These are phyloP conservation scores for Monodelphis domestica DNA, from an alignment of 2,797 vertebrate species.

Conservation along the genomic window DNA sequence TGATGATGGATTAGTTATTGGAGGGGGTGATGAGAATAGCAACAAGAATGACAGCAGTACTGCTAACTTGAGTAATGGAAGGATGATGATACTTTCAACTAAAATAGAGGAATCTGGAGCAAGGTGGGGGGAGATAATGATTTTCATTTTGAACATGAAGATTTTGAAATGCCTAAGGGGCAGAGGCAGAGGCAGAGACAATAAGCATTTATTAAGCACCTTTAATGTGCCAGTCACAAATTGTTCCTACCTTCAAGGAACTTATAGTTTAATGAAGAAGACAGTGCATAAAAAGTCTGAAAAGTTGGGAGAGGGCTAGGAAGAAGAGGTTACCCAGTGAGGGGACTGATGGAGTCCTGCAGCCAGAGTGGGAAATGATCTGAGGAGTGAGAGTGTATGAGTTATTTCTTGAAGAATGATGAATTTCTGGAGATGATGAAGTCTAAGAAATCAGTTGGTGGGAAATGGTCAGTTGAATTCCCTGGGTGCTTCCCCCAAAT, in stretches of 20 bases:
- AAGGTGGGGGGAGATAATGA: neutral
- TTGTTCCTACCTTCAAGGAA: neutral
- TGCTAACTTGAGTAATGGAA: neutral
- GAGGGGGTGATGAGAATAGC: neutral
- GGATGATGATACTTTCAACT: slow-evolving; percentile 14
- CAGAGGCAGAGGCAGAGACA: neutral
- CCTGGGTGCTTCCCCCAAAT: neutral
- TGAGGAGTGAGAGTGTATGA: neutral
- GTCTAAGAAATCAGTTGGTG: neutral
- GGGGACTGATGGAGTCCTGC: neutral
- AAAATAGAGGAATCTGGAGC: neutral
- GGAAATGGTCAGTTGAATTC: neutral
- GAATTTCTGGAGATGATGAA: neutral
- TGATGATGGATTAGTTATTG: neutral
- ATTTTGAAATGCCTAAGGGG: neutral
- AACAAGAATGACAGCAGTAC: neutral
- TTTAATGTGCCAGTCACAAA: neutral
- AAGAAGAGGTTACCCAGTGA: neutral
- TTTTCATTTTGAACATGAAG: neutral
- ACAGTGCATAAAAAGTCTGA: neutral
- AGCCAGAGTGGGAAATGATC: neutral
- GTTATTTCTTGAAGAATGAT: neutral
- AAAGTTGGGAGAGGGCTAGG: neutral
- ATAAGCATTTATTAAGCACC: neutral
- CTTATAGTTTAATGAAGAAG: neutral